Evolutionary conservation across 2,797 vertebrate species (phyloP).

Genomic region (Leuciscus waleckii): DNA sequence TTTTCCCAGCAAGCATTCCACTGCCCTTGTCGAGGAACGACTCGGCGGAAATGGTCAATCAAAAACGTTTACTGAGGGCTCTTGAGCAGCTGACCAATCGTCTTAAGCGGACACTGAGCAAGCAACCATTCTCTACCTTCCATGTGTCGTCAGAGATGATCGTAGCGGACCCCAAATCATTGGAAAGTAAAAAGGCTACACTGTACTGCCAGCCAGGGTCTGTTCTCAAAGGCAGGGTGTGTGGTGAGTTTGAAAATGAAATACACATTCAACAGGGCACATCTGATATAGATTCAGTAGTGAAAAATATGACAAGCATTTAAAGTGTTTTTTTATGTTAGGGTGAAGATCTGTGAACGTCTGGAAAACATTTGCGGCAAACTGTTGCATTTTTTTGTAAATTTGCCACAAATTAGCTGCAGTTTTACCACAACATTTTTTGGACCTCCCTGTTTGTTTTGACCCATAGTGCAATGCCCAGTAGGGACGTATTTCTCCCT

Average conservation of each 20-base stretch:
- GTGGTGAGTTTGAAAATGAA: conserved; percentile 84
- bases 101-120: conserved; percentile 89
- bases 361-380: conserved; percentile 9
- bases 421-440: background rate
- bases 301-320: background rate
- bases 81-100: conserved; percentile 93
- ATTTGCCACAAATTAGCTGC: background rate
- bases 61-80: conserved; percentile 89
- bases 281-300: conserved; percentile 14
- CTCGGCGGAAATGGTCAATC: conserved; percentile 91
- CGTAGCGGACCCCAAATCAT: conserved; percentile 90
- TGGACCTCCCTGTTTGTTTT: conserved; percentile 31
- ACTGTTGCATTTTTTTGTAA: background rate
- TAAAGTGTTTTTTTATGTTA: background rate
- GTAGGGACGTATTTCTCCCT: conserved; percentile 93
- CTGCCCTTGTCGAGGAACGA: conserved; percentile 92
- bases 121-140: conserved; percentile 91
- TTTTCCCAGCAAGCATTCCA: conserved; percentile 93
- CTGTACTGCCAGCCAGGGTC: conserved; percentile 94
- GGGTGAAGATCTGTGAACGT: background rate
- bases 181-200: conserved; percentile 88
- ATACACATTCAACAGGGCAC: background rate
- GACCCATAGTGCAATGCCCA: conserved; percentile 89
- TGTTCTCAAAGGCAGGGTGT: conserved; percentile 92
- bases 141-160: conserved; percentile 91